These are phyloP conservation scores for Notospermus geniculatus DNA, from an alignment of 1,140 invertebrate species.

Conservation along the genomic window DNA sequence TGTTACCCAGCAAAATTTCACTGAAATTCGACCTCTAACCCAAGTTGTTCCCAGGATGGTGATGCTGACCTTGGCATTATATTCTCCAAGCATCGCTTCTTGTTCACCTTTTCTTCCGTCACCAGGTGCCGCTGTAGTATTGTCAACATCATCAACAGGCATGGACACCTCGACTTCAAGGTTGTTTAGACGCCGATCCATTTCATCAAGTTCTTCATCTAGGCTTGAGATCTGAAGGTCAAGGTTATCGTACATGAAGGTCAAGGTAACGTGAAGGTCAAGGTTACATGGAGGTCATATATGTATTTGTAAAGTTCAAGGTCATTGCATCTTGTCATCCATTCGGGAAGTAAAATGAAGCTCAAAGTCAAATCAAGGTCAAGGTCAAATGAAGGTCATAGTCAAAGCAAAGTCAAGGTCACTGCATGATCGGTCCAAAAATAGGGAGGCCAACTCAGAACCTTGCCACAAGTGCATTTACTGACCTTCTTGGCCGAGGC, in stretches of 20 bases:
- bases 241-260: background rate
- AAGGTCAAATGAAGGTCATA: too few species aligned
- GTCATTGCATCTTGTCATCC: too few species aligned
- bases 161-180: slow-evolving; percentile 17
- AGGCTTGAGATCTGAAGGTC: slow-evolving; percentile 18
- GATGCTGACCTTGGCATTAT: background rate
- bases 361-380: too few species aligned
- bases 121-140: slow-evolving; percentile 1
- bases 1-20: background rate
- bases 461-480: too few species aligned
- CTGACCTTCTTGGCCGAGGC: slow-evolving; percentile 32
- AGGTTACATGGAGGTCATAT: background rate
- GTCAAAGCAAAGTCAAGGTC: too few species aligned
- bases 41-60: too few species aligned
- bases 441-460: too few species aligned
- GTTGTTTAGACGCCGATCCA: slow-evolving; percentile 21
- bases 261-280: background rate
- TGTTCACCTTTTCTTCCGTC: background rate
- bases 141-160: slow-evolving; percentile 9
- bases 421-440: too few species aligned
- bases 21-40: too few species aligned
- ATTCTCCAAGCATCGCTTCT: background rate
- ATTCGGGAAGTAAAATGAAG: too few species aligned
- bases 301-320: too few species aligned
- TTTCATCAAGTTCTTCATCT: slow-evolving; percentile 21